These are phyloP conservation scores for Ypsolopha scabrella DNA, from an alignment of 2,888 invertebrate genomes.

Conservation along the genomic window DNA sequence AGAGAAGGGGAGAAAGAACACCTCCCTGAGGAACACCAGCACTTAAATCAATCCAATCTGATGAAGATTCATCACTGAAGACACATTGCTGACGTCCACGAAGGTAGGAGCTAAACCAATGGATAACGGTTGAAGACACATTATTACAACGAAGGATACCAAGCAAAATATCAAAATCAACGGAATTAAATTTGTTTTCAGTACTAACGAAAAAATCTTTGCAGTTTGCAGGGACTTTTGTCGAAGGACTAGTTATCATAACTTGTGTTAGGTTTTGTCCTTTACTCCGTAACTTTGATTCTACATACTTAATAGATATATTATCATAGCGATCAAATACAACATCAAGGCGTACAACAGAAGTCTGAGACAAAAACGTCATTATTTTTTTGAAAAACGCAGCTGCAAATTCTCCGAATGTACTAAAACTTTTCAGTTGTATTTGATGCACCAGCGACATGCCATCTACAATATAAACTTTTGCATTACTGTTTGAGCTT, in stretches of 20 bases:
- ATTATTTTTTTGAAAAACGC: background rate
- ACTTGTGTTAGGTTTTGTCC: background rate
- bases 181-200: no score
- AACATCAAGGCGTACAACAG: background rate
- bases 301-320: background rate
- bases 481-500: background rate
- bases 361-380: background rate
- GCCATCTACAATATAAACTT: background rate
- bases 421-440: background rate
- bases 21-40: no score
- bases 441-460: background rate
- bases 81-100: no score
- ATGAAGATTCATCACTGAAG: no score
- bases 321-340: background rate
- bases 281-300: background rate
- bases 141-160: no score
- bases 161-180: no score
- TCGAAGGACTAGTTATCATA: background rate
- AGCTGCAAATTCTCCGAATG: background rate
- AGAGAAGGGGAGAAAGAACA: no score
- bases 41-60: no score
- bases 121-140: no score
- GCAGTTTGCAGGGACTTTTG: background rate
- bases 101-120: no score
- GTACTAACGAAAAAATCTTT: background rate